These are phyloP conservation scores for Notospermus geniculatus DNA, from an alignment of 1,140 invertebrate genomes.

Conservation along the genomic window DNA sequence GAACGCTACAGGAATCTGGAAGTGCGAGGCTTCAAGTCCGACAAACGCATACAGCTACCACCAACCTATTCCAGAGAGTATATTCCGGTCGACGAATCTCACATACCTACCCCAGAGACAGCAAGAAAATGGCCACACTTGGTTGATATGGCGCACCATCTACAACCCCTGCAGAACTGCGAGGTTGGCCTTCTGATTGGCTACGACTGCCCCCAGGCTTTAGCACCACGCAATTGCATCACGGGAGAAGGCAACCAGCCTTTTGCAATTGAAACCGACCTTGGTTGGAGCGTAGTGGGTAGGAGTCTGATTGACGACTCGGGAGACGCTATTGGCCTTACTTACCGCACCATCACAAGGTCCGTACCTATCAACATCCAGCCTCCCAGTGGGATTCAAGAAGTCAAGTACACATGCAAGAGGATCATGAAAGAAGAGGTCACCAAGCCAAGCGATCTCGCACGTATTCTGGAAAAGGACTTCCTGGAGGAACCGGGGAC, in stretches of 20 bases:
- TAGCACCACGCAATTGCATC: conserved; percentile 17
- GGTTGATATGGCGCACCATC: too few species aligned
- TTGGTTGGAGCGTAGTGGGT: conserved; percentile 22
- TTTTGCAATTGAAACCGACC: conserved; percentile 17
- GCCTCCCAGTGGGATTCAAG: too few species aligned
- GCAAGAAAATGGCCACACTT: too few species aligned
- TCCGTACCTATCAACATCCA: too few species aligned
- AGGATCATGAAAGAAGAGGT: too few species aligned
- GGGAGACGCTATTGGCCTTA: neutral
- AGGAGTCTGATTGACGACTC: neutral
- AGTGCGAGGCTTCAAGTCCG: conserved; percentile 9
- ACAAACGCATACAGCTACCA: conserved; percentile 6
- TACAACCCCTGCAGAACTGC: conserved; percentile 7
- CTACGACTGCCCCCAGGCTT: conserved; percentile 16
- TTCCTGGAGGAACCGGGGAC: too few species aligned
- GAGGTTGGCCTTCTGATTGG: conserved; percentile 20
- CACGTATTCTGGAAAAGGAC: too few species aligned
- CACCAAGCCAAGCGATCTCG: too few species aligned
- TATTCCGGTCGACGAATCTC: conserved; percentile 22
- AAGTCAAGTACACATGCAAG: neutral
- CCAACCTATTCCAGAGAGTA: conserved; percentile 14
- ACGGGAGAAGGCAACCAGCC: conserved; percentile 9
- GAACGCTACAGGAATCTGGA: conserved; percentile 8
- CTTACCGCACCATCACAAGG: too few species aligned
- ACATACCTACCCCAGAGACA: too few species aligned